phyloP scores from a whole-genome alignment of 2,797 vertebrate genomes.

The Amniataba percoides region DNA sequence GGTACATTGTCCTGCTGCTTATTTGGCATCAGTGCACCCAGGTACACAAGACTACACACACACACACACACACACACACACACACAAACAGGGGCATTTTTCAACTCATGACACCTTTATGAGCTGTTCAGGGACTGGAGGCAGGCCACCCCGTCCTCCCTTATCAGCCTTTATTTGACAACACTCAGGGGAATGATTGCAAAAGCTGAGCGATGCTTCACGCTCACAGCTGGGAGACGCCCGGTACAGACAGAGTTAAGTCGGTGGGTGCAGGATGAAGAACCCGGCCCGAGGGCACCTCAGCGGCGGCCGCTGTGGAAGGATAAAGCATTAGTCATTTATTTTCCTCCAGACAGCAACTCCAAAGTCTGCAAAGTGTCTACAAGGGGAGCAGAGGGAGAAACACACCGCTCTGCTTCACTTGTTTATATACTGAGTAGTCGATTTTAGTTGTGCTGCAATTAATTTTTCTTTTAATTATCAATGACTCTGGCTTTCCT shows the following conservation, averaged over 20 bases:
- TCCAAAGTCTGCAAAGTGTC: background rate
- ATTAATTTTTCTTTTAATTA: background rate
- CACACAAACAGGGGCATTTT: slow-evolving; percentile 3
- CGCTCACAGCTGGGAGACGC: slow-evolving; percentile 26
- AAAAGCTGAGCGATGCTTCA: slow-evolving; percentile 11
- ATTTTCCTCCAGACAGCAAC: slow-evolving; percentile 19
- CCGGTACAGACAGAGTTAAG: background rate
- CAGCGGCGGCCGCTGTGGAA: slow-evolving; percentile 6
- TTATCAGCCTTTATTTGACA: slow-evolving; percentile 42
- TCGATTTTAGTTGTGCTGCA: background rate
- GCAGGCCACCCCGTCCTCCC: background rate
- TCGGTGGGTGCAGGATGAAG: slow-evolving; percentile 5
- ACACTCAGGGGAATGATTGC: slow-evolving; percentile 11
- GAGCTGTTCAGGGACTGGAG: slow-evolving; percentile 15
- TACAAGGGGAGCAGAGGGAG: background rate
- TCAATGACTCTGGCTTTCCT: background rate
- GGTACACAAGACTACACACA: slow-evolving; percentile 18
- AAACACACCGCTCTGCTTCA: too few relatives aligned
- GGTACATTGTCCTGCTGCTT: slow-evolving; percentile 1
- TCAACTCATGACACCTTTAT: slow-evolving; percentile 26
- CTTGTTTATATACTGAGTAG: too few relatives aligned
- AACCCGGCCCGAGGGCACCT: slow-evolving; percentile 27
- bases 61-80: background rate
- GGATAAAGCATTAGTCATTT: slow-evolving; percentile 21
- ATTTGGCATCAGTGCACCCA: slow-evolving; percentile 9